Evolutionary conservation across 2,797 vertebrate genomes (phyloP).

Genomic region (Helicolenus hilgendorfi): DNA sequence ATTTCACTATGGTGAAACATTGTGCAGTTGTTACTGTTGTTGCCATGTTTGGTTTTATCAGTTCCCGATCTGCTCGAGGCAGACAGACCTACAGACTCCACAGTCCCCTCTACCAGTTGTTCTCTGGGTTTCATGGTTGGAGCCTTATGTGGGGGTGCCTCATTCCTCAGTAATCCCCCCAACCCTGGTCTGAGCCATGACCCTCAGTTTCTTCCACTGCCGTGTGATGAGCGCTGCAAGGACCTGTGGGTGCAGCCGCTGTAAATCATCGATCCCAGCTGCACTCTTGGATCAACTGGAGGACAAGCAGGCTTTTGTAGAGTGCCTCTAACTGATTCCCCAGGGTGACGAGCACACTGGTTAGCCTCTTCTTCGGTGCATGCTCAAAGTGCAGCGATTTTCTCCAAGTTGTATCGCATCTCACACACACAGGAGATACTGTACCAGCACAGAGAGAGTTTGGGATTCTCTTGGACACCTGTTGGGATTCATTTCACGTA

Average conservation of each 20-base stretch:
- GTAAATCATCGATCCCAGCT: conserved; percentile 84
- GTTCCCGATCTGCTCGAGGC: neutral
- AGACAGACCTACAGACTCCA: neutral
- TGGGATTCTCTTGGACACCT: neutral
- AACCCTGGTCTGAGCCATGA: conserved; percentile 8
- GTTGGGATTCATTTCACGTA: conserved; percentile 7
- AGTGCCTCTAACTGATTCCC: conserved; percentile 81
- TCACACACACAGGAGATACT: neutral
- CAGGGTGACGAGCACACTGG: conserved; percentile 54
- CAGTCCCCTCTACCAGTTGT: conserved; percentile 34
- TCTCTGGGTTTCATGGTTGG: conserved; percentile 23
- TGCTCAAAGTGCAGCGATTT: conserved; percentile 13
- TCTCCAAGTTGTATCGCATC: neutral
- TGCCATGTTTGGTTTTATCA: neutral
- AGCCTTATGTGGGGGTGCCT: conserved; percentile 3
- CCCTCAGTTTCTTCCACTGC: conserved; percentile 27
- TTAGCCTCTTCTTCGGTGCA: conserved; percentile 7
- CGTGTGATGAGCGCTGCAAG: conserved; percentile 39
- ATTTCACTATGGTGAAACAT: neutral
- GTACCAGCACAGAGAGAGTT: neutral
- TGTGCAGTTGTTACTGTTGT: neutral
- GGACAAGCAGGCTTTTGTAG: conserved; percentile 87
- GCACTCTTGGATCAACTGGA: conserved; percentile 80
- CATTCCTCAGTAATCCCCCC: conserved; percentile 34
- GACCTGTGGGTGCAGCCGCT: conserved; percentile 53